A percentile compares a stretch with the other conserved stretches of the same genome.
Conservation (phyloP, 2,113 vertebrate species). For the Pluvialis apricaria region DNA sequence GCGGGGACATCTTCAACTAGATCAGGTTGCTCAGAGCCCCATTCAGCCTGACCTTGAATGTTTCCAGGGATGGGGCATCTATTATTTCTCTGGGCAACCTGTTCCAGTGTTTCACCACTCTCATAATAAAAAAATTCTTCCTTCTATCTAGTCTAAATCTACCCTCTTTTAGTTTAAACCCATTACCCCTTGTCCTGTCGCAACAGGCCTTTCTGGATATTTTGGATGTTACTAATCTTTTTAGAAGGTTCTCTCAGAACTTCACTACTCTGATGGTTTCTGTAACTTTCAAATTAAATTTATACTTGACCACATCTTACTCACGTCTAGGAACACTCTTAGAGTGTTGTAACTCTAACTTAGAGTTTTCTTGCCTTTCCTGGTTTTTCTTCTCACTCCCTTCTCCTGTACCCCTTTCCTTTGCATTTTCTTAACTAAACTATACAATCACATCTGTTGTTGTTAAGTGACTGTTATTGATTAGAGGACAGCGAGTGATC, state of each 20-base stretch:
- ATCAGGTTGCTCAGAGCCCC: not conserved
- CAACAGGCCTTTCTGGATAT: not conserved
- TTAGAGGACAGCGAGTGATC: not conserved
- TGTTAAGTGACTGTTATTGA: not conserved
- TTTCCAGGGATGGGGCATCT: not conserved
- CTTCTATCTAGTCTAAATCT: not conserved
- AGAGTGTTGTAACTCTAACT: not conserved
- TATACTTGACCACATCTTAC: not conserved
- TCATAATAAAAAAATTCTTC: not conserved
- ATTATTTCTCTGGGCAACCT: not conserved
- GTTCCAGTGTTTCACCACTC: not conserved
- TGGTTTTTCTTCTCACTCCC: not conserved
- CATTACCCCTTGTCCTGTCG: not conserved
- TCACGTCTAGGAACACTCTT: not conserved
- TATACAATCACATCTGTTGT: not conserved
- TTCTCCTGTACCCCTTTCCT: not conserved
- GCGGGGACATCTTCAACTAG: not conserved
- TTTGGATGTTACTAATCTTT: not conserved
- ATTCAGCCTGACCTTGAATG: not conserved
- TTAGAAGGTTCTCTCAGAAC: not conserved
- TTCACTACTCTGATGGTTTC: not conserved
- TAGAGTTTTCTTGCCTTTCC: not conserved
- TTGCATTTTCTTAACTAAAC: not conserved
- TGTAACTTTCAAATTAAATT: not conserved
- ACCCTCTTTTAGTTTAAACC: not conserved